Percentiles rank a stretch among this genome's conserved stretches.
These are phyloP conservation scores for Cottoperca gobio DNA, from an alignment of 2,797 vertebrate species.

Conservation along the genomic window DNA sequence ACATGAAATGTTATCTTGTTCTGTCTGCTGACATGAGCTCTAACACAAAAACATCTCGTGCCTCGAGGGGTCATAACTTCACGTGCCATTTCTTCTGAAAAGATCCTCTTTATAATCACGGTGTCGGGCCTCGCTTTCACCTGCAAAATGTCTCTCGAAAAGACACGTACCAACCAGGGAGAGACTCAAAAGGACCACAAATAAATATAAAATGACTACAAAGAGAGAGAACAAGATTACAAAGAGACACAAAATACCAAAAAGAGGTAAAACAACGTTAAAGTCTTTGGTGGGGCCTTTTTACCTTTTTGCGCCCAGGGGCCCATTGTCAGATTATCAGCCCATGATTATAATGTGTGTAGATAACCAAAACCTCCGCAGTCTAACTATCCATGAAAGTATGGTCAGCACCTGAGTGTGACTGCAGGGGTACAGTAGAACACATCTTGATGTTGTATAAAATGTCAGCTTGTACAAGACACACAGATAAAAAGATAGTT, in stretches of 20 bases:
- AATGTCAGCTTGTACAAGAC: background rate
- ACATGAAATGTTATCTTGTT: background rate
- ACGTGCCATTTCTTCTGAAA: constrained; percentile 16
- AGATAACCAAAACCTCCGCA: constrained; percentile 11
- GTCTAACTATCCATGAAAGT: constrained; percentile 3
- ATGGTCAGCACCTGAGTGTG: background rate
- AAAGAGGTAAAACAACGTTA: too few species aligned
- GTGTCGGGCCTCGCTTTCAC: too few species aligned
- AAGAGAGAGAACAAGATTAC: too few species aligned
- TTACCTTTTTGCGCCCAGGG: too few species aligned
- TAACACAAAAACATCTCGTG: constrained; percentile 7
- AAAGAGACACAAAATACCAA: too few species aligned
- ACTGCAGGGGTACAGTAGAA: background rate
- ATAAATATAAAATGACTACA: too few species aligned
- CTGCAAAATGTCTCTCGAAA: too few species aligned
- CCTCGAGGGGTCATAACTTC: constrained; percentile 46
- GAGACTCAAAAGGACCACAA: too few species aligned
- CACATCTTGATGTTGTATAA: background rate
- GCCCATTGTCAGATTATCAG: too few species aligned
- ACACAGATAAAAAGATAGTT: background rate
- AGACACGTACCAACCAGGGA: too few species aligned
- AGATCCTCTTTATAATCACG: background rate
- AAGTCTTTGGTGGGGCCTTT: too few species aligned
- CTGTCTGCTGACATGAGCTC: constrained; percentile 24
- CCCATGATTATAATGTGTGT: background rate